Evolutionary conservation across 2,113 vertebrate species (phyloP).

Genomic region (Callithrix jacchus): DNA sequence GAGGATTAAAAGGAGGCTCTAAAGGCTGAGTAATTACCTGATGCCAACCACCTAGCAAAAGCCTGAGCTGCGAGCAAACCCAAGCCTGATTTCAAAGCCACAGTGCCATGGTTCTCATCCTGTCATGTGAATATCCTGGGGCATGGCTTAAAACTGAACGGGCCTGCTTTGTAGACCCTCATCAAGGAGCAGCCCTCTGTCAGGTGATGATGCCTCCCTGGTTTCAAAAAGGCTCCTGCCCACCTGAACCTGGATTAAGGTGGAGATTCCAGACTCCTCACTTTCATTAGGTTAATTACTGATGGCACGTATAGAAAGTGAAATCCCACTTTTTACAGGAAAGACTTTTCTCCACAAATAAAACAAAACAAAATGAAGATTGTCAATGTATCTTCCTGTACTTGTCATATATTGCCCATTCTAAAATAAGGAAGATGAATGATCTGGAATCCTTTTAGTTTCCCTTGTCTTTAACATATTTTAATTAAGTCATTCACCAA

Average conservation of each 20-base stretch:
- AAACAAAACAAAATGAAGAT: not conserved
- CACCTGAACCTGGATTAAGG: not conserved
- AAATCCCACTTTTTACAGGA: not conserved
- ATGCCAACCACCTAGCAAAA: not conserved
- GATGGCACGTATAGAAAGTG: not conserved
- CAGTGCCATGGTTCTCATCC: not conserved
- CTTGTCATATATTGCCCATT: not conserved
- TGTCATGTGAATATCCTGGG: not conserved
- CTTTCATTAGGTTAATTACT: not conserved
- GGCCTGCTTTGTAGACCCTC: not conserved
- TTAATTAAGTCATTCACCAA: not conserved
- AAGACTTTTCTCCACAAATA: not conserved
- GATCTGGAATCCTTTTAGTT: too few relatives aligned
- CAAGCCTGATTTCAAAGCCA: not conserved
- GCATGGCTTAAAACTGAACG: not conserved
- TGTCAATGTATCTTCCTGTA: not conserved
- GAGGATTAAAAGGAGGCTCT: not conserved
- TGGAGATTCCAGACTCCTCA: not conserved
- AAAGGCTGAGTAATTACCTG: not conserved
- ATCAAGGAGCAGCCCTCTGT: not conserved
- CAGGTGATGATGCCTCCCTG: too few relatives aligned
- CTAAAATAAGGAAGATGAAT: not conserved
- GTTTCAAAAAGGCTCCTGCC: not conserved
- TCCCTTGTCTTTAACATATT: not conserved
- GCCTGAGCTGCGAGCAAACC: not conserved